Percentiles rank a stretch among this genome's conserved stretches.
phyloP scores from a whole-genome alignment of 2,113 vertebrate species.

The Danio rerio region GRCz12tu NC_133186.1:45780501-45781000 shows the following conservation, averaged over 20 bases:
- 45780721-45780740: too few species aligned
- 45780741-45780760: neutral
- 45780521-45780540: too few species aligned
- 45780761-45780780: neutral
- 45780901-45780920: neutral
- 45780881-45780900: constrained; percentile 47
- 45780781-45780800: neutral
- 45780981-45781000: neutral
- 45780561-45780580: too few species aligned
- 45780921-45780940: constrained; percentile 4
- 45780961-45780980: constrained; percentile 12
- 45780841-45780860: constrained; percentile 45
- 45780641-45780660: too few species aligned
- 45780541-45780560: too few species aligned
- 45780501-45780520: too few species aligned
- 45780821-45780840: constrained; percentile 28
- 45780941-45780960: constrained; percentile 9
- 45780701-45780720: too few species aligned
- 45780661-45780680: too few species aligned
- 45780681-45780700: too few species aligned
- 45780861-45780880: constrained; percentile 7
- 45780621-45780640: too few species aligned
- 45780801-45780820: neutral
- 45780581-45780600: too few species aligned
- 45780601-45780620: too few species aligned